Percentiles rank a stretch among this genome's conserved stretches.
These are phyloP conservation scores for Neotoxoptera formosana DNA, from an alignment of 1,140 invertebrate genomes.

Conservation along the genomic window DNA sequence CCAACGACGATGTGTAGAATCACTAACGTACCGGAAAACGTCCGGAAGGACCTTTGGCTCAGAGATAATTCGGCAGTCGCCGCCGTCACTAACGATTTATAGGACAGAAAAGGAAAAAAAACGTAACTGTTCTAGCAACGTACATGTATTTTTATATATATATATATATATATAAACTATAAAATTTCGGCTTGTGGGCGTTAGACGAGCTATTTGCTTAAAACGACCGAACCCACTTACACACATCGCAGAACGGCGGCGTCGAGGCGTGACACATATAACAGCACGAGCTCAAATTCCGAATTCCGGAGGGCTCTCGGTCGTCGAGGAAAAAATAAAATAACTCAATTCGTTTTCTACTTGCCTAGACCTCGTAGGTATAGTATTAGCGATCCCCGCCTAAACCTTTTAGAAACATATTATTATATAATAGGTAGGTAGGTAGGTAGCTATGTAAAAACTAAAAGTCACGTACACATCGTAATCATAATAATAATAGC, in stretches of 20 bases:
- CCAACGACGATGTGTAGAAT: background rate
- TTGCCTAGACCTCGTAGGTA: background rate
- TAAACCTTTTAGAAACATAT: background rate
- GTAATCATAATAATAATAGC: background rate
- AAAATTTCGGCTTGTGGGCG: background rate
- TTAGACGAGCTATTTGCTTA: background rate
- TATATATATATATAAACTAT: background rate
- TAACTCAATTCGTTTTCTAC: background rate
- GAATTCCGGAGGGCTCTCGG: too few relatives aligned
- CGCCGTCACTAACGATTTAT: background rate
- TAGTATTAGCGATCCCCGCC: background rate
- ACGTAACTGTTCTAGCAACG: background rate
- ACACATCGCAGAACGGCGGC: background rate
- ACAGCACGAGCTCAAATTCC: background rate
- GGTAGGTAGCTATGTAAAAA: too few relatives aligned
- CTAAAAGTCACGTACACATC: background rate
- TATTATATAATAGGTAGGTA: background rate
- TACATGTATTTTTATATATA: background rate
- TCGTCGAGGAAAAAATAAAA: background rate
- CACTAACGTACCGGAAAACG: slow-evolving; percentile 6
- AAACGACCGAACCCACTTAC: background rate
- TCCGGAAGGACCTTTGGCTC: slow-evolving; percentile 10
- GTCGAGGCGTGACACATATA: background rate
- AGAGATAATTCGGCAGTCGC: background rate
- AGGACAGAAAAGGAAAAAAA: background rate